Conservation (phyloP, 2,888 invertebrate species). For the Leptinotarsa tumamoca region DNA sequence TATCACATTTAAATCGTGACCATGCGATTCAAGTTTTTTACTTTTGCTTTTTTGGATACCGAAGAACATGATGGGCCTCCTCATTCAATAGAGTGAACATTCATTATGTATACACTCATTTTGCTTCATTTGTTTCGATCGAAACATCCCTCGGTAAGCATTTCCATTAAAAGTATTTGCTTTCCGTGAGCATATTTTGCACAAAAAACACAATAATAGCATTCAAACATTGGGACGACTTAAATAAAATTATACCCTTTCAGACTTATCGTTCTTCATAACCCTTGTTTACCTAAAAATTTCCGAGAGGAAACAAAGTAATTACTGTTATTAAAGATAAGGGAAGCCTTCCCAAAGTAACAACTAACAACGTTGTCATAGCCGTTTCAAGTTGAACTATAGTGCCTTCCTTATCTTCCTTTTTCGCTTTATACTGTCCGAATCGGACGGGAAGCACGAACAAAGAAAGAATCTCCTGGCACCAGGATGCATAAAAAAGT, state of each 20-base stretch:
- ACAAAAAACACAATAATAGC: background rate
- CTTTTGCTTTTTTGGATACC: too few relatives aligned
- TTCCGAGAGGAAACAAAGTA: conserved; percentile 35
- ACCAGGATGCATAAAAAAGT: conserved; percentile 47
- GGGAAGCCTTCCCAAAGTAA: conserved; percentile 26
- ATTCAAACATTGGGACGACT: background rate
- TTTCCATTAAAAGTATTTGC: too few relatives aligned
- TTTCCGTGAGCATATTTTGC: background rate
- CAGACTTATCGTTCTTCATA: conserved; percentile 2
- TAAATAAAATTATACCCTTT: conserved; percentile 16
- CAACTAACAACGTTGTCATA: conserved; percentile 32
- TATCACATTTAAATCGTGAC: too few relatives aligned
- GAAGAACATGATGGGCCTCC: too few relatives aligned
- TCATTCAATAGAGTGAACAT: too few relatives aligned
- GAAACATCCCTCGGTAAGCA: too few relatives aligned
- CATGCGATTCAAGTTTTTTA: too few relatives aligned
- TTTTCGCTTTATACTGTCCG: conserved; percentile 5
- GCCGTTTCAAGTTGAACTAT: conserved; percentile 14
- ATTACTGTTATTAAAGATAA: conserved; percentile 37
- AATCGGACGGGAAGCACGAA: conserved; percentile 28
- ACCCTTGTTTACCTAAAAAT: conserved; percentile 31
- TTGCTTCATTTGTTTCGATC: too few relatives aligned
- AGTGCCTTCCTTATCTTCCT: conserved; percentile 24
- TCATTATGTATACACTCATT: too few relatives aligned
- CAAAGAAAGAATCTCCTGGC: conserved; percentile 41